Percentiles rank a stretch among this genome's conserved stretches.
These are phyloP conservation scores for Dicentrarchus labrax DNA, from an alignment of 2,113 vertebrate species.

Conservation along the genomic window DNA sequence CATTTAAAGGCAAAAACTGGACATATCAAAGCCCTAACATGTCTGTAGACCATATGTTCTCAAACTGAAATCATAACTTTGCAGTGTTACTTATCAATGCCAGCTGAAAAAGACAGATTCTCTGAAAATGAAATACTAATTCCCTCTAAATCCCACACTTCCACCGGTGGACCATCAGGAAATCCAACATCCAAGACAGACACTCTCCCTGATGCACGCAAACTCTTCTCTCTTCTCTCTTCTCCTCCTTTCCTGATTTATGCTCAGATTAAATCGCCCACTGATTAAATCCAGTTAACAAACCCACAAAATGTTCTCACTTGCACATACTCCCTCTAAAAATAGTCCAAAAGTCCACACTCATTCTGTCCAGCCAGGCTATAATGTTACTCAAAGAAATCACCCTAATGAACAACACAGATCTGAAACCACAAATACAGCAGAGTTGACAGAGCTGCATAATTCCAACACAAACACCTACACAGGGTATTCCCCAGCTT, in stretches of 20 bases:
- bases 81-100: neutral
- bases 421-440: conserved; percentile 37
- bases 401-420: conserved; percentile 44
- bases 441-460: conserved; percentile 14
- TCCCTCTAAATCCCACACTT: conserved; percentile 31
- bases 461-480: conserved; percentile 31
- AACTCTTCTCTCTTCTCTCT: conserved; percentile 6
- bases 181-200: conserved; percentile 57
- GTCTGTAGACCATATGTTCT: neutral
- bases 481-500: conserved; percentile 29
- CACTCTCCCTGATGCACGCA: conserved; percentile 7
- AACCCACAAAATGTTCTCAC: conserved; percentile 12
- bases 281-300: conserved; percentile 36
- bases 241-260: conserved; percentile 10
- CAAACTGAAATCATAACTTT: conserved; percentile 17
- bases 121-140: conserved; percentile 44
- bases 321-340: neutral
- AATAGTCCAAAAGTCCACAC: neutral
- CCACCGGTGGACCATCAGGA: conserved; percentile 47
- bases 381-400: conserved; percentile 28
- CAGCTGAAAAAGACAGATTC: conserved; percentile 24
- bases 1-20: neutral
- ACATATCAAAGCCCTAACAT: neutral
- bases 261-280: conserved; percentile 3
- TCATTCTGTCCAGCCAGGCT: neutral